phyloP scores from a whole-genome alignment of 1,140 invertebrate genomes.

The Lysiphlebus fabarum region DNA sequence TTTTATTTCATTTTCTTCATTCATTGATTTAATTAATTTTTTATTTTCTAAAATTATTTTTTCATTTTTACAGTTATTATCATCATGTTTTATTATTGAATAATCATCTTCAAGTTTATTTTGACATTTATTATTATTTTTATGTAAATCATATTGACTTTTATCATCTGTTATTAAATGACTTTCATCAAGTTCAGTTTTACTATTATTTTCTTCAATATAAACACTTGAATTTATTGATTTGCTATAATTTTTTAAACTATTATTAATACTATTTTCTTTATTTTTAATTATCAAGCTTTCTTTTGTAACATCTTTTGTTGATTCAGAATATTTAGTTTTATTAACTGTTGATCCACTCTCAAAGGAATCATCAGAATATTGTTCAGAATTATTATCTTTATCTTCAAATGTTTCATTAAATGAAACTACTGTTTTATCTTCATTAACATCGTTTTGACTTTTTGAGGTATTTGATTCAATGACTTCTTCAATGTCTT shows the following conservation, averaged over 20 bases:
- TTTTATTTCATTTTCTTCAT: background rate
- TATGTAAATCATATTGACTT: no score
- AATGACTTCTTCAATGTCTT: background rate
- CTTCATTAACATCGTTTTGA: background rate
- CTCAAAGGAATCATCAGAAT: conserved; percentile 25
- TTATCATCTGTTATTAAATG: no score
- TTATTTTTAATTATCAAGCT: no score
- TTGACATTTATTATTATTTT: no score
- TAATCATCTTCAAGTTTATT: no score
- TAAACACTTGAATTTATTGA: no score
- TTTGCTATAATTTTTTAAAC: no score
- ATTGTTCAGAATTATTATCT: conserved; percentile 1
- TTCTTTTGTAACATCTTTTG: background rate
- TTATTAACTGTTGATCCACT: background rate
- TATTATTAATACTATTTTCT: no score
- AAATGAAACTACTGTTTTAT: background rate
- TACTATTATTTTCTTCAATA: no score
- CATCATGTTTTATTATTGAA: background rate
- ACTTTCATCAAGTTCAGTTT: no score
- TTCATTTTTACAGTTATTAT: no score
- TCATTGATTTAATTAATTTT: background rate
- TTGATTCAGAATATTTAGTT: conserved; percentile 1
- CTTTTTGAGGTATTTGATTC: background rate
- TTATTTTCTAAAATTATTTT: background rate
- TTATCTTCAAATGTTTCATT: background rate